Evolutionary conservation across 2,113 vertebrate species (phyloP).

Genomic region (Oreochromis tanganicae): DNA sequence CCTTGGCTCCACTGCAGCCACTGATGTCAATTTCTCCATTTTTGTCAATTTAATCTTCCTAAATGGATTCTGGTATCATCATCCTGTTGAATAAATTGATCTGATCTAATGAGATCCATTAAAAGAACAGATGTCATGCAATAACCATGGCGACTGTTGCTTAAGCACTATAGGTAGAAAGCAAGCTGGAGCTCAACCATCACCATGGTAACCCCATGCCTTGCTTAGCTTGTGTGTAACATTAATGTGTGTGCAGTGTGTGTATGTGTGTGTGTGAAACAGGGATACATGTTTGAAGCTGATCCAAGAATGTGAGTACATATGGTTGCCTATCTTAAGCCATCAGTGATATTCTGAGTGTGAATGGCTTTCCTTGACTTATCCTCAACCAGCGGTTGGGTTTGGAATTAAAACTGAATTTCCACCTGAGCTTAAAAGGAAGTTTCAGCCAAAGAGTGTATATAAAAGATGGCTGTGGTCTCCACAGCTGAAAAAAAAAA

Average conservation of each 20-base stretch:
- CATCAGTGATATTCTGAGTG: background rate
- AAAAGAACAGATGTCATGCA: slow-evolving; percentile 52
- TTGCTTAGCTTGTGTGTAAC: slow-evolving; percentile 19
- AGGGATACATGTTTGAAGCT: background rate
- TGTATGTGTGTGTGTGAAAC: background rate
- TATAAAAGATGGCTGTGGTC: background rate
- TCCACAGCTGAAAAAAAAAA: background rate
- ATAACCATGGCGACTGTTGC: slow-evolving; percentile 63
- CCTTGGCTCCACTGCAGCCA: background rate
- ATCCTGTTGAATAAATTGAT: slow-evolving; percentile 34
- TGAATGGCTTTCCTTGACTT: background rate
- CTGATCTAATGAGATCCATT: slow-evolving; percentile 44
- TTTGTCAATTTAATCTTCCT: background rate
- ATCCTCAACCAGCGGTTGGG: background rate
- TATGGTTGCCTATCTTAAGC: slow-evolving; percentile 6
- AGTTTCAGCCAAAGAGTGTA: background rate
- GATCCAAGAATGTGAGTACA: slow-evolving; percentile 19
- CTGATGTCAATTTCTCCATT: background rate
- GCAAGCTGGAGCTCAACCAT: slow-evolving; percentile 52
- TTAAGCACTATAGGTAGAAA: slow-evolving; percentile 59
- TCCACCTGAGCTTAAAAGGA: background rate
- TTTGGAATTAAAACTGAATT: background rate
- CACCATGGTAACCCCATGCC: slow-evolving; percentile 66
- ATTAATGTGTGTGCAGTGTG: background rate
- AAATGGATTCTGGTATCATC: background rate